Base-by-base conservation (phyloP, 2,888 invertebrate genomes). In the Taenaris catops region DNA sequence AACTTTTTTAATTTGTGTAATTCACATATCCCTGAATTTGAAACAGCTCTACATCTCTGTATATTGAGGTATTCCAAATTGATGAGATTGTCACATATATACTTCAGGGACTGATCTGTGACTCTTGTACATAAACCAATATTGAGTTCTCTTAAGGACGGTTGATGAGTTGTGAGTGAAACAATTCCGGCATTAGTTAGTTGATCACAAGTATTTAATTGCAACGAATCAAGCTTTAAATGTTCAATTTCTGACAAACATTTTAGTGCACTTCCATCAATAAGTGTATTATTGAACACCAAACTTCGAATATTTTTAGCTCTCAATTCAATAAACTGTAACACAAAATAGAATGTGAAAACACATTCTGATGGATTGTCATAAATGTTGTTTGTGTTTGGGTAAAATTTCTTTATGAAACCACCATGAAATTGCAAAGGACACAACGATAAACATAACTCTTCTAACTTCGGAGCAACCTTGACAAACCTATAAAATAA, bases 371-470 rank as follows among this genome's bases (percentile, higher is more conserved):
- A 93, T 38, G 90, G 89, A 34, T 55, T 75, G 43, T 52, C 49
- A 45, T 65, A 72, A 36, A 79, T 60, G 41, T 78, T 58, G 25
- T 61, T 55, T 23, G 62, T 65, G 24, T 78, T 65, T 0, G 92
- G 90, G 69, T 93, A 93, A 65, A 92, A 93, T 39, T 90, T 90
- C 44, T 90, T 89, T 21, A 91, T 90, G 18, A 92, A 80, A 3
- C 91, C 91, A 40, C 86, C 75, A 59, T 93, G 93, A 61, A 93
- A 94, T 14, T 92, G 91, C 28, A 94, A 88, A 37, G 91, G 91
- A 49, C 92, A 92, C 4, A 89, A 90, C 12, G 91, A 90, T 41
- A 94, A 72, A 55, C 91, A 89, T 0, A 94, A 64, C 7, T 88
- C 79, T 41, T 90, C 84, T 8, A 94, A 59, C 35, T 84, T 76